Percentiles rank a stretch among this genome's conserved stretches.
These are phyloP conservation scores for Campaea margaritaria DNA, from an alignment of 2,888 invertebrate species.

Conservation along the genomic window DNA sequence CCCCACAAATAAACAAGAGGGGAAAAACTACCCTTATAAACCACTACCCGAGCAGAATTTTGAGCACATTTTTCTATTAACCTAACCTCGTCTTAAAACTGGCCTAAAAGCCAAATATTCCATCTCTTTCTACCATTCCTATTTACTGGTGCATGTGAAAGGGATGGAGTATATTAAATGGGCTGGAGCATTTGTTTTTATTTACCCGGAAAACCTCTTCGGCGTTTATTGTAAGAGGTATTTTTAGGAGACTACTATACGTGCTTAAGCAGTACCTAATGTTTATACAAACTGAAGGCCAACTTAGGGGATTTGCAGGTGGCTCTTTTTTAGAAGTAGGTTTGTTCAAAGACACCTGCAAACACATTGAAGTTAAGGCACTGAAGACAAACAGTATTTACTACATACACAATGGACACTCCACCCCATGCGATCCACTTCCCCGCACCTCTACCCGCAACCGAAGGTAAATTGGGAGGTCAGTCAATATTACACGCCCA, in stretches of 20 bases:
- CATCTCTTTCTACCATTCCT: slow-evolving; percentile 12
- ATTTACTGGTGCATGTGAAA: slow-evolving; percentile 15
- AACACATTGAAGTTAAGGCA: too few relatives aligned
- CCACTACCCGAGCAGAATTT: slow-evolving; percentile 27
- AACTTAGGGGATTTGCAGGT: too few relatives aligned
- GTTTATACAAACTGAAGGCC: not conserved
- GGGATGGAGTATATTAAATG: slow-evolving; percentile 42
- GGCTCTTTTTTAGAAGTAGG: too few relatives aligned
- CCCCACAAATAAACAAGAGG: slow-evolving; percentile 12
- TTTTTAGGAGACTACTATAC: slow-evolving; percentile 19
- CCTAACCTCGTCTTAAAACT: slow-evolving; percentile 18
- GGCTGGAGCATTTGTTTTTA: slow-evolving; percentile 54
- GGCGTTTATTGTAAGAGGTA: slow-evolving; percentile 38
- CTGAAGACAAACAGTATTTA: too few relatives aligned
- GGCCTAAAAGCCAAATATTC: slow-evolving; percentile 19
- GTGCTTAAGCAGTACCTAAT: slow-evolving; percentile 8
- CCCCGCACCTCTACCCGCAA: too few relatives aligned
- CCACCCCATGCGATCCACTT: too few relatives aligned
- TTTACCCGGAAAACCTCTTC: slow-evolving; percentile 46
- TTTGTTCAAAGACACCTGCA: too few relatives aligned
- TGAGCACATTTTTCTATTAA: slow-evolving; percentile 32
- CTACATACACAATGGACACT: too few relatives aligned
- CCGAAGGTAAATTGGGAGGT: too few relatives aligned
- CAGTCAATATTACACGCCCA: too few relatives aligned
- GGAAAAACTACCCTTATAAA: slow-evolving; percentile 12